Conservation (phyloP, 30 jellyfish, hydroid and myxozoan species). For the Pelagia noctiluca region DNA sequence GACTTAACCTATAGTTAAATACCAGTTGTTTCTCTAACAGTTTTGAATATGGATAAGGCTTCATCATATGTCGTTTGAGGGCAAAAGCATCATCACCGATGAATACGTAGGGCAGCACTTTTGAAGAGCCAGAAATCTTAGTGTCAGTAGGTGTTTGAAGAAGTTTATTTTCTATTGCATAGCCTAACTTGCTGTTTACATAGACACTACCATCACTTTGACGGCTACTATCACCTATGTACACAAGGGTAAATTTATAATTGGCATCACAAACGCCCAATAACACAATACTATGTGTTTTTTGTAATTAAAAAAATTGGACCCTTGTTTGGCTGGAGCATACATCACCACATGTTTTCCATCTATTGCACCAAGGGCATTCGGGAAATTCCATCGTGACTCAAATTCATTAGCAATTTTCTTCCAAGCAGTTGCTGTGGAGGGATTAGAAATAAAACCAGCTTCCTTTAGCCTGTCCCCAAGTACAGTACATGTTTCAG, state of each 20-base stretch:
- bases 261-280: constrained; percentile 68
- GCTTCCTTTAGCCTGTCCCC: constrained; percentile 40
- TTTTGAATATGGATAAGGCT: constrained; percentile 42
- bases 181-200: constrained; percentile 55
- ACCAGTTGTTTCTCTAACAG: constrained; percentile 6
- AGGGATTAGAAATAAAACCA: constrained; percentile 7
- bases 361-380: constrained; percentile 55
- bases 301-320: constrained; percentile 42
- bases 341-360: constrained; percentile 27
- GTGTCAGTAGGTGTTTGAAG: constrained; percentile 38
- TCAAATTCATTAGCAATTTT: constrained; percentile 35
- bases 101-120: constrained; percentile 26
- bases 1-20: constrained; percentile 46
- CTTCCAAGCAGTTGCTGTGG: constrained; percentile 41
- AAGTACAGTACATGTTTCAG: constrained; percentile 27
- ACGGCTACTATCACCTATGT: constrained; percentile 68
- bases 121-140: constrained; percentile 1
- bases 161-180: constrained; percentile 45
- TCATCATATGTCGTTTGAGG: constrained; percentile 43
- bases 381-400: constrained; percentile 51
- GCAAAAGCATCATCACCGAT: constrained; percentile 62
- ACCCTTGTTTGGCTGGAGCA: constrained; percentile 46
- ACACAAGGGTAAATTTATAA: constrained; percentile 46
- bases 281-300: constrained; percentile 61
- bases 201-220: constrained; percentile 71